A percentile compares a stretch with the other conserved stretches of the same genome.
Conservation (phyloP, 2,113 vertebrate species). For the Vidua macroura region DNA sequence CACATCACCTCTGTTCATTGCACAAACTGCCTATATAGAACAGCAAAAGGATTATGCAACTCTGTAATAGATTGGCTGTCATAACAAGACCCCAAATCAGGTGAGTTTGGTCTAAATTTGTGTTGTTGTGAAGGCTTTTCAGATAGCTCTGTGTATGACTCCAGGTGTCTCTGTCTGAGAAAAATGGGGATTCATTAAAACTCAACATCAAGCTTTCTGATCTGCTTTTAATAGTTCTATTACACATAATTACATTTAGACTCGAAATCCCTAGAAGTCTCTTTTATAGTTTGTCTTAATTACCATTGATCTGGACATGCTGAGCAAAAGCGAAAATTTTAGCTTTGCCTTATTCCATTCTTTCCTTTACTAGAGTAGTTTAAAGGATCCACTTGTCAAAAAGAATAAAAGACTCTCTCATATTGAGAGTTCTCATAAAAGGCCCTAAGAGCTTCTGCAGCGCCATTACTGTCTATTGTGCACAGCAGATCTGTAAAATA, state of each 20-base stretch:
- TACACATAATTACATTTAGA: conserved; percentile 30
- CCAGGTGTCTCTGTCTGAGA: neutral
- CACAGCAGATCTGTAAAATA: conserved; percentile 15
- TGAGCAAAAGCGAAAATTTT: conserved; percentile 29
- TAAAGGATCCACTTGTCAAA: conserved; percentile 55
- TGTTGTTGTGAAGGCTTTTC: neutral
- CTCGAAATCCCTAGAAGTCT: neutral
- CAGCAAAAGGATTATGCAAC: conserved; percentile 38
- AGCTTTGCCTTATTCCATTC: conserved; percentile 27
- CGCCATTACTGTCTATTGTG: conserved; percentile 32
- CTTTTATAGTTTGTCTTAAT: conserved; percentile 33
- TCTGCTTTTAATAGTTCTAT: conserved; percentile 3
- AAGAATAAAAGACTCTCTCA: conserved; percentile 40
- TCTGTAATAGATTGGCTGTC: neutral
- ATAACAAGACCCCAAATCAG: neutral
- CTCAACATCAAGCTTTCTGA: neutral
- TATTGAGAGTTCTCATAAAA: conserved; percentile 52
- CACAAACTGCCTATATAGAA: neutral
- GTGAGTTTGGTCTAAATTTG: conserved; percentile 20
- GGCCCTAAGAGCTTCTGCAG: neutral
- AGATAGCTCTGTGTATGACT: neutral
- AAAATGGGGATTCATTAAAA: conserved; percentile 10
- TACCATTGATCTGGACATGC: conserved; percentile 10
- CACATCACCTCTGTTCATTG: conserved; percentile 24
- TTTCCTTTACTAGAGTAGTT: conserved; percentile 9